Evolutionary conservation across 2,113 vertebrate species (phyloP), one percentile per base, ranked within the genome.

Genomic region (Stigmatopora nigra): DNA sequence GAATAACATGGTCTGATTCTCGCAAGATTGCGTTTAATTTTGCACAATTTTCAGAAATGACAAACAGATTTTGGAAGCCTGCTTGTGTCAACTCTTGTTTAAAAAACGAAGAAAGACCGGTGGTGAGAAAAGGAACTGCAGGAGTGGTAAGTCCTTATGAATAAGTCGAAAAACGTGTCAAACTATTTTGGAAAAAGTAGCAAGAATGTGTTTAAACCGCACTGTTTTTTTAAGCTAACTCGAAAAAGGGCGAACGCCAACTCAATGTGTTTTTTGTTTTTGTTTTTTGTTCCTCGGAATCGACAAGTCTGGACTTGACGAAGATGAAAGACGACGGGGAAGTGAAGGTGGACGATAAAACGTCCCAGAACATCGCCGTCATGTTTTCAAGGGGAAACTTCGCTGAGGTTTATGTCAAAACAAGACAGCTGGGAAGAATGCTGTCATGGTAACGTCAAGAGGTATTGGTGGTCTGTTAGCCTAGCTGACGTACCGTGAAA

Each of bases 371-470:
- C 48, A 59, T 65, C 55, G 58, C 14, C 61, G 72, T 47, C 78
- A 82, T 46, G 82, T 86, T 82, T 77, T 48, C 79, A 83, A 31
- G 81, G 67, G 65, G 57, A 22, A n/a, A n/a, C n/a, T 41, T 74
- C 78, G 75, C 68, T 68, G 65, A 84, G 73, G 66, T 70, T 78
- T 74, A 75, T 79, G 81, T 84, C 84, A 77, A 85, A 84, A 83
- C 81, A 86, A 79, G 75, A 83, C 78, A 84, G 81, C 79, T 82
- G 86, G 84, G 80, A 78, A 79, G 84, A 72, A 69, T 12, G 41
- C 63, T 46, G 61, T 74, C 75, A 67, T 63, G 69, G 68, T 71
- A 78, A 85, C 83, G 80, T 80, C 78, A 69, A 75, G 74, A 73
- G 77, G 62, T 70, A 64, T 68, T 72, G 73, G 82, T 72, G 73